Conservation (phyloP, 1,140 invertebrate genomes). For the Drosophila santomea region DNA sequence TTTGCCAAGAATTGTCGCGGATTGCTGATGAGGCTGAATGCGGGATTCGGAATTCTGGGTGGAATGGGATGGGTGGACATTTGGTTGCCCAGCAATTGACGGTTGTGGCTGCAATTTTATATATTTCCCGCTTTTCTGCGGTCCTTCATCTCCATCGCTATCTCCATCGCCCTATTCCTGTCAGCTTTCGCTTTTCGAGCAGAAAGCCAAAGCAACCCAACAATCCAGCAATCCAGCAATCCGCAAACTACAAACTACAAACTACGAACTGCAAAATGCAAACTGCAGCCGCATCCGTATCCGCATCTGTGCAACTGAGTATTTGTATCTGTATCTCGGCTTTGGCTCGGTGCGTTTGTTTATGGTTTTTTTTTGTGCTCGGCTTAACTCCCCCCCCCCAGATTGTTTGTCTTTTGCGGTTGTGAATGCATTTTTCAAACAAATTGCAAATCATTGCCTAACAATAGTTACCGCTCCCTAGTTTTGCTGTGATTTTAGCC, state of each 20-base stretch:
- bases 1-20: slow-evolving; percentile 78
- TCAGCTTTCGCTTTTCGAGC: slow-evolving; percentile 58
- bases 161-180: slow-evolving; percentile 3
- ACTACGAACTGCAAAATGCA: slow-evolving; percentile 1
- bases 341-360: slow-evolving; percentile 64
- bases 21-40: slow-evolving; percentile 64
- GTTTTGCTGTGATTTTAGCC: slow-evolving; percentile 38
- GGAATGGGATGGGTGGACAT: slow-evolving; percentile 29
- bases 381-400: slow-evolving; percentile 25
- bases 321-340: slow-evolving; percentile 27
- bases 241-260: slow-evolving; percentile 19
- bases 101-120: slow-evolving; percentile 69
- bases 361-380: slow-evolving; percentile 69
- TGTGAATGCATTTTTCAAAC: slow-evolving; percentile 82
- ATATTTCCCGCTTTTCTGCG: slow-evolving; percentile 32
- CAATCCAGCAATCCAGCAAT: slow-evolving; percentile 43
- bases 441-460: slow-evolving; percentile 83
- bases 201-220: slow-evolving; percentile 39
- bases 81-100: slow-evolving; percentile 79
- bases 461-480: slow-evolving; percentile 64
- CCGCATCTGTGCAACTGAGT: slow-evolving; percentile 8
- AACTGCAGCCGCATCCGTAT: slow-evolving; percentile 18
- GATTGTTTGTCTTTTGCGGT: slow-evolving; percentile 74
- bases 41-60: slow-evolving; percentile 1
- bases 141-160: slow-evolving; percentile 27